Evolutionary conservation across 1,140 invertebrate species (phyloP).

Genomic region (Drosophila nebulosa): DNA sequence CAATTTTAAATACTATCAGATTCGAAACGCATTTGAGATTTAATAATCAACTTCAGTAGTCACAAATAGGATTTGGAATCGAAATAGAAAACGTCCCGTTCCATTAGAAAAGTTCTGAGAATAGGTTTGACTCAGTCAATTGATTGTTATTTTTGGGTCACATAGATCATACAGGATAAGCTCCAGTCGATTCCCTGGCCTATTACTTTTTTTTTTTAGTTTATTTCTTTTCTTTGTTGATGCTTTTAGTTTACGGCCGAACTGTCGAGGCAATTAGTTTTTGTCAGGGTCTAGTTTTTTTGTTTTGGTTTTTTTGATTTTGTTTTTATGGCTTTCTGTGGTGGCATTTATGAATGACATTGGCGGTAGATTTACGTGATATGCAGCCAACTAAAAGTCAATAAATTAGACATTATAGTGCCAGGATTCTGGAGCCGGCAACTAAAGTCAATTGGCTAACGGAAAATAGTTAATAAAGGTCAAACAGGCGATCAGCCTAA

Average conservation of each 20-base stretch:
- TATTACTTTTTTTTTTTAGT: conserved; percentile 32
- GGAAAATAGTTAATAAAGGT: no score
- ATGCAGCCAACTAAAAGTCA: background rate
- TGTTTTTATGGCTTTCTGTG: background rate
- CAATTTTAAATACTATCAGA: no score
- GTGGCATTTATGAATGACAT: conserved; percentile 36
- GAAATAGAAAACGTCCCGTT: no score
- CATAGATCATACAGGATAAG: no score
- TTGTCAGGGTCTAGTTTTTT: conserved; percentile 36
- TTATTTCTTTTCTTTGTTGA: background rate
- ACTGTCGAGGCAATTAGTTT: conserved; percentile 70
- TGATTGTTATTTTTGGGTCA: no score
- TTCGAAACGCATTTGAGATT: no score
- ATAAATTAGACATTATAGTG: background rate
- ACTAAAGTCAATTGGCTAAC: no score
- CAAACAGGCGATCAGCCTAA: no score
- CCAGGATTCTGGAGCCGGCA: background rate
- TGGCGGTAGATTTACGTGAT: conserved; percentile 1
- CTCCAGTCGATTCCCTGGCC: background rate
- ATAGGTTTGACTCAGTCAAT: no score
- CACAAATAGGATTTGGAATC: no score
- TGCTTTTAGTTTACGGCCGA: conserved; percentile 42
- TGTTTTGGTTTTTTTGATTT: background rate
- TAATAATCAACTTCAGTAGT: no score
- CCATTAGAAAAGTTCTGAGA: no score